Evolutionary conservation across 2,888 invertebrate species (phyloP).

Genomic region (Pollenia amentaria): DNA sequence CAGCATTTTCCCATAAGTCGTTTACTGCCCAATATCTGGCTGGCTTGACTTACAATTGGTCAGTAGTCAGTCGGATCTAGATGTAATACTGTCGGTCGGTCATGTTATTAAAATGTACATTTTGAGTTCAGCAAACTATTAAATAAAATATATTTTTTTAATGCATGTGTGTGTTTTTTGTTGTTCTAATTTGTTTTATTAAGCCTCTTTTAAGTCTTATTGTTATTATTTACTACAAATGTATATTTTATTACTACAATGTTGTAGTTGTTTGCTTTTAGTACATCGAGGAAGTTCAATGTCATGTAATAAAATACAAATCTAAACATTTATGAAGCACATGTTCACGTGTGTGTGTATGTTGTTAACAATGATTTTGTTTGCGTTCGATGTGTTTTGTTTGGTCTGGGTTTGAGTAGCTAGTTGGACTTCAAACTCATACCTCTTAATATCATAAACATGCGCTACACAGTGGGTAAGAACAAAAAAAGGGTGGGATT

Average conservation of each 20-base stretch:
- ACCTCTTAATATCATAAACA: background rate
- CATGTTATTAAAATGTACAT: conserved; percentile 13
- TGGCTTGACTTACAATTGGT: background rate
- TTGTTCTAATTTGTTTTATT: conserved; percentile 15
- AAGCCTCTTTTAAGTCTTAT: conserved; percentile 47
- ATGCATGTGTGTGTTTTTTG: conserved; percentile 12
- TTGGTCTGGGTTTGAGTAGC: conserved; percentile 19
- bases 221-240: conserved; percentile 23
- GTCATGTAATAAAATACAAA: conserved; percentile 60
- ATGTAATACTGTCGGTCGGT: background rate
- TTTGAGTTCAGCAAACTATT: conserved; percentile 46
- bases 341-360: background rate
- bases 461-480: background rate
- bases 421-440: conserved; percentile 30
- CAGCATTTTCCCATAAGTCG: too few relatives aligned
- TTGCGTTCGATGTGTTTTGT: conserved; percentile 1
- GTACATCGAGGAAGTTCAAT: conserved; percentile 58
- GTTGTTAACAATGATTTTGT: conserved; percentile 9
- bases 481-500: background rate
- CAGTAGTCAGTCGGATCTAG: background rate
- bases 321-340: conserved; percentile 24
- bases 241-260: conserved; percentile 17
- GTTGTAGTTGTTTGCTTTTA: background rate
- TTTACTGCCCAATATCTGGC: too few relatives aligned
- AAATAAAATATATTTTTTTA: conserved; percentile 43